Evolutionary conservation across 2,888 invertebrate species (phyloP), one percentile per base, ranked within the genome.

Genomic region (Charanyca ferruginea): DNA sequence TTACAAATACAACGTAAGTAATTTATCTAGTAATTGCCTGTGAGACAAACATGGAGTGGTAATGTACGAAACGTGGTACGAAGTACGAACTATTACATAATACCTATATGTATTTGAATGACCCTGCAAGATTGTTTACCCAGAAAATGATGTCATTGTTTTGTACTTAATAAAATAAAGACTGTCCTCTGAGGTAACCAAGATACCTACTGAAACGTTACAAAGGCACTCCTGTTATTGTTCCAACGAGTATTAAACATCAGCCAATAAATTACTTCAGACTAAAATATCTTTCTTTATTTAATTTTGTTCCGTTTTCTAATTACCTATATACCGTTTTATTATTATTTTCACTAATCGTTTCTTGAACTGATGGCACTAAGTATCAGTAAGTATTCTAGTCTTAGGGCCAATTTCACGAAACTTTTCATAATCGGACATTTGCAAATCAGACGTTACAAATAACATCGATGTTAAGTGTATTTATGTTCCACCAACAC

Each of bases 121-220:
- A 66, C 63, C 45, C 51, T 49, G 63, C 47, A 54, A 38, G 44
- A 76, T 75, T 60, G 71, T 79, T 62, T 81, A 58, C 63, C 62
- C 66, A 73, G 77, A 80, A 80, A 67, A 79, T 83, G 81, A 83
- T 83, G 82, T 83, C 73, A 83, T 77, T 65, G 65, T 65, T 70
- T 60, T 71, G 69, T 68, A 64, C 32, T 47, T 66, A 66, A 42
- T 13, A 11, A n/a, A n/a, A n/a, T 64, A 25, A n/a, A 44, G 13
- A 18, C 11, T 42, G 23, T 35, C 41, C 35, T n/a, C 44, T 45
- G 11, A 53, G 57, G 44, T 54, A 63, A 52, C 63, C 23, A 48
- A 47, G 28, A 51, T 38, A 58, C 9, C 1, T 42, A 66, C 32
- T 62, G 42, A 22, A 23, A 57, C 18, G 22, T n/a, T 48, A 25